phyloP scores from a whole-genome alignment of 2,888 invertebrate genomes.

The Pterostichus madidus region DNA sequence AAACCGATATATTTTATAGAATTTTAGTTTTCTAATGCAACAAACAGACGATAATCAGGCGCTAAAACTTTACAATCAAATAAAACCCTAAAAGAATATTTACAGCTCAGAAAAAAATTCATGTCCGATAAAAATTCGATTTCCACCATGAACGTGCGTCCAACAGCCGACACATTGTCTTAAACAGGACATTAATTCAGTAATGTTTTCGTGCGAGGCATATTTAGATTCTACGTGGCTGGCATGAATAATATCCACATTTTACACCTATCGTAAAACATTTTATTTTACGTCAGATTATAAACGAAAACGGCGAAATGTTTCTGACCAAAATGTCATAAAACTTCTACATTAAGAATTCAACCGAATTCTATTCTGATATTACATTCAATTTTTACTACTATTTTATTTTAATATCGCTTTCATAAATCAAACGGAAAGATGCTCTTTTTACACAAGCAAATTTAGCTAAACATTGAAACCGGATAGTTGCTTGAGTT shows the following conservation, averaged over 20 bases:
- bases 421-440: no score
- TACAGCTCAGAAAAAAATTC: background rate
- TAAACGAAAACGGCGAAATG: slow-evolving; percentile 4
- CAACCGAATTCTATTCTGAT: background rate
- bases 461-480: no score
- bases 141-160: background rate
- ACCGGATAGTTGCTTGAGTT: no score
- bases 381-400: no score
- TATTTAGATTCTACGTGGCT: slow-evolving; percentile 31
- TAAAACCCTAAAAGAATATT: no score
- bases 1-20: no score
- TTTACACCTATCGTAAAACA: slow-evolving; percentile 45
- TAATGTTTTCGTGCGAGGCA: slow-evolving; percentile 12
- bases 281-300: slow-evolving; percentile 36
- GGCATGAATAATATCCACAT: slow-evolving; percentile 22
- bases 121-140: slow-evolving; percentile 10
- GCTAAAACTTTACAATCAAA: background rate
- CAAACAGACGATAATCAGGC: background rate
- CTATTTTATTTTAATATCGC: no score
- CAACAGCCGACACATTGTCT: slow-evolving; percentile 10
- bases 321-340: slow-evolving; percentile 16
- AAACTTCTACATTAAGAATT: background rate
- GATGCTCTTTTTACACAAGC: no score
- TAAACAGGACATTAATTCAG: slow-evolving; percentile 33
- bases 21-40: background rate